Evolutionary conservation across 2,113 vertebrate species (phyloP).

Genomic region (Caranx ignobilis): DNA sequence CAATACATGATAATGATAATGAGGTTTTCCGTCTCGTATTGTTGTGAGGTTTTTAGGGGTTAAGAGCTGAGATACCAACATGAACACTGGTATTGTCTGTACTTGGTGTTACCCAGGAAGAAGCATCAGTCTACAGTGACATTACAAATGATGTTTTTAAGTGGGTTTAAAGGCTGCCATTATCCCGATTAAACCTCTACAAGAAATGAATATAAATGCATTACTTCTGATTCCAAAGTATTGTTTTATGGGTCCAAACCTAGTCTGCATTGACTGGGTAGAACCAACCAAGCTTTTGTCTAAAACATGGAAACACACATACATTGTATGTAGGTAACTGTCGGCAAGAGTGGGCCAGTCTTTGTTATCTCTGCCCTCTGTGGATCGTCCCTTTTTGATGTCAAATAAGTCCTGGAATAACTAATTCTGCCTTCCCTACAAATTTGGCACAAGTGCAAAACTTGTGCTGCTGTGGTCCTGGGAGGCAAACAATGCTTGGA

Average conservation of each 20-base stretch:
- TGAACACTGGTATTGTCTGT: background rate
- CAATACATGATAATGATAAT: too few species aligned
- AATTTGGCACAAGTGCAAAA: slow-evolving; percentile 69
- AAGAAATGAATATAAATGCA: background rate
- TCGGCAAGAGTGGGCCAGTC: slow-evolving; percentile 62
- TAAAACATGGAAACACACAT: slow-evolving; percentile 16
- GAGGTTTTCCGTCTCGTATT: background rate
- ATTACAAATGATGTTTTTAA: background rate
- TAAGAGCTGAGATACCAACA: too few species aligned
- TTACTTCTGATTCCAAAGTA: background rate
- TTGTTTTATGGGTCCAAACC: background rate
- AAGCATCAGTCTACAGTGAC: background rate
- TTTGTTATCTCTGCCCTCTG: slow-evolving; percentile 73
- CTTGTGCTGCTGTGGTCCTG: slow-evolving; percentile 74
- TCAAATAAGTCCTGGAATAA: slow-evolving; percentile 82
- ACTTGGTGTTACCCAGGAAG: background rate
- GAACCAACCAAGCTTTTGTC: background rate
- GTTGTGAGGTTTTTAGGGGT: too few species aligned
- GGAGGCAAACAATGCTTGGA: slow-evolving; percentile 83
- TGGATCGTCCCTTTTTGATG: slow-evolving; percentile 76
- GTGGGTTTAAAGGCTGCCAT: background rate
- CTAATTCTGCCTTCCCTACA: slow-evolving; percentile 70
- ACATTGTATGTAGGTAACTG: slow-evolving; percentile 33
- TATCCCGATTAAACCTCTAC: background rate
- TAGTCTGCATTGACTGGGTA: background rate